Conservation (phyloP, 2,888 invertebrate species). For the Caenorhabditis sp. region DNA sequence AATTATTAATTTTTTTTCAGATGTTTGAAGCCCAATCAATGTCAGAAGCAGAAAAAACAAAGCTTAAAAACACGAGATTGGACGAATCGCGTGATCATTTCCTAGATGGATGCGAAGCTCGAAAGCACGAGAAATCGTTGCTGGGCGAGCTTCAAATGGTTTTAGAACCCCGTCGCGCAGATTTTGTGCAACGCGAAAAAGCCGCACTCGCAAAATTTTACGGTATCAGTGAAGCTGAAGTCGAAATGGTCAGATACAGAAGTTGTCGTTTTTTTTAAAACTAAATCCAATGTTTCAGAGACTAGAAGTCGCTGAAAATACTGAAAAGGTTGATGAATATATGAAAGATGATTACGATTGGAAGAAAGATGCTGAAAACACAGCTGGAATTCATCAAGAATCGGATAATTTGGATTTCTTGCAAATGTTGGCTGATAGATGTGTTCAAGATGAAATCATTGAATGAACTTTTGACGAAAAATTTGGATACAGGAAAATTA, state of each 20-base stretch:
- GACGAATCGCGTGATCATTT: slow-evolving; percentile 12
- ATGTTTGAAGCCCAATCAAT: slow-evolving; percentile 28
- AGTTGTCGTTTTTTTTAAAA: slow-evolving; percentile 16
- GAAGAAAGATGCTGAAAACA: slow-evolving; percentile 31
- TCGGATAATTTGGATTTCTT: slow-evolving; percentile 29
- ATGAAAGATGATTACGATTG: slow-evolving; percentile 24
- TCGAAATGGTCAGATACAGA: slow-evolving; percentile 9
- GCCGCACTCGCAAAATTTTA: slow-evolving; percentile 33
- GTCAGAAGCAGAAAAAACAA: slow-evolving; percentile 24
- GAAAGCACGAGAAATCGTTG: slow-evolving; percentile 12
- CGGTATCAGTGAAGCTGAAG: slow-evolving; percentile 20
- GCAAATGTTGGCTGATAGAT: slow-evolving; percentile 14
- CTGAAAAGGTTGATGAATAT: too few species aligned
- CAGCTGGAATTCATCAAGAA: slow-evolving; percentile 25
- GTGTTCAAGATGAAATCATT: slow-evolving; percentile 25
- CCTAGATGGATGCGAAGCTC: slow-evolving; percentile 22
- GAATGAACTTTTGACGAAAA: slow-evolving; percentile 10
- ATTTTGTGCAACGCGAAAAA: slow-evolving; percentile 21
- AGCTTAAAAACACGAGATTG: too few species aligned
- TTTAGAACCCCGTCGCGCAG: slow-evolving; percentile 20
- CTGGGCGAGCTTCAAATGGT: slow-evolving; percentile 31
- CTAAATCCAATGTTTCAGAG: too few species aligned
- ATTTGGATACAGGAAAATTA: too few species aligned
- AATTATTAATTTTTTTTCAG: slow-evolving; percentile 2
- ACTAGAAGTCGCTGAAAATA: too few species aligned